Evolutionary conservation across 1,140 invertebrate genomes (phyloP), one percentile per base, ranked within the genome.

Genomic region (Drosophila eugracilis): DNA sequence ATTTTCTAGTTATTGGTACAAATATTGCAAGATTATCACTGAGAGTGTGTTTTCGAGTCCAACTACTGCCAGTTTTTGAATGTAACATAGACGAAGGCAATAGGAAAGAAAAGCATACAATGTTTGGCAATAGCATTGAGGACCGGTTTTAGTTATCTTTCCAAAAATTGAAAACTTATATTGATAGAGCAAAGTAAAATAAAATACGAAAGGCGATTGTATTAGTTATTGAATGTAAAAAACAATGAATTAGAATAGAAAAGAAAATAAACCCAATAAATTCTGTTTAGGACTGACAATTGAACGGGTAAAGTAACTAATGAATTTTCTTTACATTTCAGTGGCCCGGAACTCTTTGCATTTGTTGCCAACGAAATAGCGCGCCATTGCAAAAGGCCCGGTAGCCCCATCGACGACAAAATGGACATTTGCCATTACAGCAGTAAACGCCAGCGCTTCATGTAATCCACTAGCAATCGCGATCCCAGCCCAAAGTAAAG

Each of bases 341-440:
- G 91, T 6, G 86, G 92, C 15, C 93, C 94, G 26, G 95, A 96
- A 89, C 92, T 96, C 58, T 96, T 94, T 91, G 93, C 95, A 71
- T 96, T 96, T 91, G 95, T 96, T 89, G 93, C 94, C 76, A 95
- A 95, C 77, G 96, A 96, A 92, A 95, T 96, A 85, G 94, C 95
- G 55, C 93, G 96, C 53, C 95, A 96, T 92, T 93, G 94, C 89
- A 96, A 96, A 92, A 93, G 95, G 78, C 94, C 95, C 21, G 94
- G 95, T 39, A 93, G 92, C 74, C 92, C 92, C 24, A 92, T 92
- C 28, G 93, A 93, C 75, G 92, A 93, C 48, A 92, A 92, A 59
- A 93, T 93, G 93, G 92, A 92, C 34, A 93, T 93, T 75, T 93
- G 92, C 48, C 92, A 92, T 39, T 92, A 92, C 44, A 91, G 90